Evolutionary conservation across 1,140 invertebrate genomes (phyloP), one percentile per base, ranked within the genome.

Genomic region (Drosophila burlai): DNA sequence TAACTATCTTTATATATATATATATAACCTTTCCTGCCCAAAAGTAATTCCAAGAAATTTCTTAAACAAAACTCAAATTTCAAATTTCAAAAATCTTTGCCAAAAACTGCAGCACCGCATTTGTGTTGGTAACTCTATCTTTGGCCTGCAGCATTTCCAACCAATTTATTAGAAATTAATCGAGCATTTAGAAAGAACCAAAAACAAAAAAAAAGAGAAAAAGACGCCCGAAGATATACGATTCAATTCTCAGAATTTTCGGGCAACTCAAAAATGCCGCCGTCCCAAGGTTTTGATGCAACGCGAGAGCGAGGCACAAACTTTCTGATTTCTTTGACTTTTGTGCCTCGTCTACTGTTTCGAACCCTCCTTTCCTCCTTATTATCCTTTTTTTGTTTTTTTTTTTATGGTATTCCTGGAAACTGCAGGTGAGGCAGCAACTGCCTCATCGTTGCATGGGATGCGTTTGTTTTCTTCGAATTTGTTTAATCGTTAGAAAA

Each of bases 401-500:
- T 16, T 21, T 18, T 7, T 15, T 3, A 8, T 31, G 34, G 13
- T 58, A 82, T 89, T 89, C 85, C 65, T 80, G 85, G 85, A 90
- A 90, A 90, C 80, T 90, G 85, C 85, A 90, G 86, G 86, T 90
- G 85, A 90, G 72, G 82, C 31, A 10, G 82, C 31, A 10, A n/a
- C 43, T 62, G 77, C 66, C 49, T 31, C 26, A 36, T 62, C 81
- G 85, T 89, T 89, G 85, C 85, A 89, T 82, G 85, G 54, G 85
- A 91, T 90, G 85, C 86, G 87, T 80, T 91, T 91, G 86, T 81
- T 91, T 91, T 91, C 87, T 78, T 58, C 83, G 87, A 91, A 91
- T 91, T 91, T 91, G 87, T 91, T 91, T 91, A 91, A 91, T 91
- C 87, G 81, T 89, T 91, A 91, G 87, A 91, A 91, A 91, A 91